Conservation (phyloP, 2,113 vertebrate genomes). For the Chloebia gouldiae region DNA sequence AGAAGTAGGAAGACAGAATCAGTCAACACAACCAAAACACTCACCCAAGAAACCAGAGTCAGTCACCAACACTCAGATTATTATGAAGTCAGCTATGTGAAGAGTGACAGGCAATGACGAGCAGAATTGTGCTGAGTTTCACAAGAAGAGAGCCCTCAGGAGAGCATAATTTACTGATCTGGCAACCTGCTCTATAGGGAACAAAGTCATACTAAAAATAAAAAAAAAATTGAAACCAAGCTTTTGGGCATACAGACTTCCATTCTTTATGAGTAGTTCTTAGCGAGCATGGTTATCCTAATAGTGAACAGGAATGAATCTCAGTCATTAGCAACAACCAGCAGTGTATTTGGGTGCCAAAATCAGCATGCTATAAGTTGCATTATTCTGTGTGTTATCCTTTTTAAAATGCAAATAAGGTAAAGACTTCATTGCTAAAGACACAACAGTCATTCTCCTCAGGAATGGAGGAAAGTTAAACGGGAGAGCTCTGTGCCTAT, state of each 20-base stretch:
- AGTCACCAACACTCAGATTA: neutral
- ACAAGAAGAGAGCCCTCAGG: neutral
- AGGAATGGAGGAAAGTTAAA: neutral
- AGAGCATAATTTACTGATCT: neutral
- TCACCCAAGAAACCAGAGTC: neutral
- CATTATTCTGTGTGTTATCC: neutral
- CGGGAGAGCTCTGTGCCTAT: neutral
- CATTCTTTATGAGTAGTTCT: neutral
- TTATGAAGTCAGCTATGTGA: accelerated
- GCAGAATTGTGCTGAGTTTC: neutral
- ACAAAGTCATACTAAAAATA: neutral
- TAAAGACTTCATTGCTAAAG: neutral
- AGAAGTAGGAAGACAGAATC: neutral
- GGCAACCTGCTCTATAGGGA: neutral
- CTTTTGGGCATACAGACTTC: neutral
- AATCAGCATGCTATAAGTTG: neutral
- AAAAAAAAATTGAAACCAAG: neutral
- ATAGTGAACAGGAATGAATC: neutral
- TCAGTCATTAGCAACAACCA: neutral
- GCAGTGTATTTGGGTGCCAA: neutral
- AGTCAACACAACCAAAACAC: neutral
- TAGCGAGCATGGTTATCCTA: neutral
- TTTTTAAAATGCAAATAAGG: neutral
- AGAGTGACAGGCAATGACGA: neutral
- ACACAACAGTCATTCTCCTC: neutral